Base-by-base conservation (phyloP, 2,113 vertebrate species). In the Morone saxatilis region DNA sequence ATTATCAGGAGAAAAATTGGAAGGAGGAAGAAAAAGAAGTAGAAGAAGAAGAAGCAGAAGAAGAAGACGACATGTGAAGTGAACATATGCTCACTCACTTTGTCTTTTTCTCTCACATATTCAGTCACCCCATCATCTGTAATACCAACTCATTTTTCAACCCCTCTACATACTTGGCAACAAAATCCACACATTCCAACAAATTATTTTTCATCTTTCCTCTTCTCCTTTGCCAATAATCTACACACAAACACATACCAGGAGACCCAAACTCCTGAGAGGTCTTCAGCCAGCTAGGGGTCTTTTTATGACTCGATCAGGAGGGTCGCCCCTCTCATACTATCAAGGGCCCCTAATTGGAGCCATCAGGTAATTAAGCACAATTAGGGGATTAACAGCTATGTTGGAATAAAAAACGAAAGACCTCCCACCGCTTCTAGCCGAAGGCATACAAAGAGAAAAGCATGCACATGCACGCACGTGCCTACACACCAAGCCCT, bases 311-410 rank as follows among this genome's bases (percentile, higher is more conserved):
- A 71, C 71, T 60, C 13, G 9, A 80, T 54, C 22, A 57, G 68
- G 61, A 75, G 66, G 75, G 47, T 76, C 20, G 41, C 41, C 78
- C 6, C 43, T 81, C 77, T 83, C 43, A 2, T 67, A 45, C 8
- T 73, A 60, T 88, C 86, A 77, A 67, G 79, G 41, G 75, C 70
- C 59, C 31, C 60, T 83, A 89, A 92, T 92, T 88, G 86, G 60
- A 87, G 62, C 43, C 81, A 86, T 91, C 76, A 86, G 83, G 80
- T 85, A 80, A 92, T 93, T 92, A 90, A 86, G 77, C 41, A 56
- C 87, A 92, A 92, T 92, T 88, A 86, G 72, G 54, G 70, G 77
- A 88, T 94, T 92, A 91, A 87, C 69, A 53, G 48, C 68, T 72
- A 76, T 75, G 76, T 79, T 82, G 48, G 81, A 81, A 86, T 81